Conservation (phyloP, 2,113 vertebrate species). For the Neoarius graeffei region DNA sequence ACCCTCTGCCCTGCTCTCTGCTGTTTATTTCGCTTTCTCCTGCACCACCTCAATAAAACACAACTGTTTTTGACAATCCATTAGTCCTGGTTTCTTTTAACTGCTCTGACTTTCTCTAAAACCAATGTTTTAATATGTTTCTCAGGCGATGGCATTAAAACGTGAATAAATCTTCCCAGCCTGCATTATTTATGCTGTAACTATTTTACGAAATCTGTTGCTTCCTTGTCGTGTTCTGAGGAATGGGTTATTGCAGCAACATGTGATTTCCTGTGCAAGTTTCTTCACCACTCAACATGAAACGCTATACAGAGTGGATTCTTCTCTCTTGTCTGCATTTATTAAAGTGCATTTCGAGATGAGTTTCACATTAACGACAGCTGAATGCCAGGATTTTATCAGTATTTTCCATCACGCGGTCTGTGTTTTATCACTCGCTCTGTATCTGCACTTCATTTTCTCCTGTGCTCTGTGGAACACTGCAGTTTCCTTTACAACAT, state of each 20-base stretch:
- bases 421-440: background rate
- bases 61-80: conserved; percentile 41
- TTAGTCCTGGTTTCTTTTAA: background rate
- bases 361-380: background rate
- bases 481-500: background rate
- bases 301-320: background rate
- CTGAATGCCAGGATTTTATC: no score
- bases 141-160: background rate
- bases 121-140: background rate
- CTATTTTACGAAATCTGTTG: background rate
- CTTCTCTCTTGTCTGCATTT: background rate
- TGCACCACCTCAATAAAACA: conserved; percentile 63
- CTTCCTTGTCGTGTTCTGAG: conserved; percentile 4
- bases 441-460: no score
- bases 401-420: background rate
- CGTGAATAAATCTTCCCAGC: background rate
- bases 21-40: conserved; percentile 54
- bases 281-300: background rate
- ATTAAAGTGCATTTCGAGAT: background rate
- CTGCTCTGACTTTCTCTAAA: no score
- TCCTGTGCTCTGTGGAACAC: background rate
- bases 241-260: conserved; percentile 20
- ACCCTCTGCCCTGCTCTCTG: conserved; percentile 19
- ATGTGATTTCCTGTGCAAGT: conserved; percentile 30
- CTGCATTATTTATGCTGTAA: background rate